phyloP scores from a whole-genome alignment of 2,113 vertebrate species.

The Sakesphorus luctuosus region DNA sequence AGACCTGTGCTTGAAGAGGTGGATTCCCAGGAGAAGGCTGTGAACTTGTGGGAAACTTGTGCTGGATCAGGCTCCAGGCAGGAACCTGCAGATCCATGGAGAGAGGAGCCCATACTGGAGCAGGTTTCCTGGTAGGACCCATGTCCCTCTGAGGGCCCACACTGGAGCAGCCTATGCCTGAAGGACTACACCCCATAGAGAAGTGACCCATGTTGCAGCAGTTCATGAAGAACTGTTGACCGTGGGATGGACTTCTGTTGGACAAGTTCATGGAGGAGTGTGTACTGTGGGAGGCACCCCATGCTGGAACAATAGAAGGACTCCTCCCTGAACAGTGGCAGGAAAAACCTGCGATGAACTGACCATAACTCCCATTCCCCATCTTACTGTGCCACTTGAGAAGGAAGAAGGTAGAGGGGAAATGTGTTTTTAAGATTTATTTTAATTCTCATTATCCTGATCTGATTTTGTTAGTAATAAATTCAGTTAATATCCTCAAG shows the following conservation, averaged over 20 bases:
- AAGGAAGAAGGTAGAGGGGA: background rate
- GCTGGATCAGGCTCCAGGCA: background rate
- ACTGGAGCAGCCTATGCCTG: background rate
- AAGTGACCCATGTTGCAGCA: background rate
- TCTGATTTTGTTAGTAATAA: background rate
- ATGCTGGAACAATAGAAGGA: background rate
- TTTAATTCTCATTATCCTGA: background rate
- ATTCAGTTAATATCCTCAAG: background rate
- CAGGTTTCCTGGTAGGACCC: background rate
- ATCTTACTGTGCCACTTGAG: background rate
- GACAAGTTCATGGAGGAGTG: background rate
- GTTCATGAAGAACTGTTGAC: background rate
- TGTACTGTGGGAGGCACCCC: background rate
- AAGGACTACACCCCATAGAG: background rate
- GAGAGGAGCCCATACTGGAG: rapidly evolving
- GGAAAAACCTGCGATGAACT: background rate
- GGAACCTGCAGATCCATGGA: background rate
- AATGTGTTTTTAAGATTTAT: background rate
- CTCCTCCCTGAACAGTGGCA: background rate
- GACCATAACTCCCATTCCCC: background rate
- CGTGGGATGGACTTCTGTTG: background rate
- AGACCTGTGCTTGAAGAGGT: background rate
- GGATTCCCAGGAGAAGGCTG: background rate
- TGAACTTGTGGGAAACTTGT: background rate
- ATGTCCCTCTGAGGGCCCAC: rapidly evolving